phyloP scores from a whole-genome alignment of 2,113 vertebrate genomes.

The Carettochelys insculpta region DNA sequence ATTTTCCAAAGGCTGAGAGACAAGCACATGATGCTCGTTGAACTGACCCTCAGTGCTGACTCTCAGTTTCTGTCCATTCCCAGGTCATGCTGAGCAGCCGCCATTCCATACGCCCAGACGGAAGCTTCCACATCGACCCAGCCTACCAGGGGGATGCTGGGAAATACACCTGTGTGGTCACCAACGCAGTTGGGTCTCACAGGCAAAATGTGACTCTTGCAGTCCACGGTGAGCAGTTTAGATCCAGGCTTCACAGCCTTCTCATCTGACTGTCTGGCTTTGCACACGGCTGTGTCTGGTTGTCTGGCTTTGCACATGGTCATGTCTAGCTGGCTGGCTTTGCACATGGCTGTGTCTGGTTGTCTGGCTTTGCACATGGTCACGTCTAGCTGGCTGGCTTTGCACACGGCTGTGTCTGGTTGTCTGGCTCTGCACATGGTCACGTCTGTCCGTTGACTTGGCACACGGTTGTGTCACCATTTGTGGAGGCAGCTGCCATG shows the following conservation, averaged over 20 bases:
- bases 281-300: neutral
- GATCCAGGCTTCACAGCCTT: accelerated
- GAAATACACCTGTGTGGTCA: conserved; percentile 84
- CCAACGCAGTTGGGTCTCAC: conserved; percentile 81
- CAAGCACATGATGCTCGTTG: accelerated
- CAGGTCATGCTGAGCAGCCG: conserved; percentile 76
- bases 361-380: too few species aligned
- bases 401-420: neutral
- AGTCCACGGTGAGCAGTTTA: conserved; percentile 80
- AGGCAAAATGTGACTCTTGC: conserved; percentile 80
- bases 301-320: too few species aligned
- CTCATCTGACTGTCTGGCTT: neutral
- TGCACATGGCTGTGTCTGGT: too few species aligned
- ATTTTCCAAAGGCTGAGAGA: neutral
- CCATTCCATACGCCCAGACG: conserved; percentile 80
- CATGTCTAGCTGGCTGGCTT: too few species aligned
- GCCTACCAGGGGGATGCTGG: conserved; percentile 75
- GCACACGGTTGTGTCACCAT: too few species aligned
- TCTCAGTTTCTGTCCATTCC: neutral
- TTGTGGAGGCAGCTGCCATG: neutral
- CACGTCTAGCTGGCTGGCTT: neutral
- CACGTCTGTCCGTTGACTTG: too few species aligned
- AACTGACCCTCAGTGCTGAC: accelerated
- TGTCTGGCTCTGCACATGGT: too few species aligned
- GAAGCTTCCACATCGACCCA: conserved; percentile 85